These are phyloP conservation scores for Thaumatotibia leucotreta DNA, from an alignment of 1,140 invertebrate species.

Conservation along the genomic window DNA sequence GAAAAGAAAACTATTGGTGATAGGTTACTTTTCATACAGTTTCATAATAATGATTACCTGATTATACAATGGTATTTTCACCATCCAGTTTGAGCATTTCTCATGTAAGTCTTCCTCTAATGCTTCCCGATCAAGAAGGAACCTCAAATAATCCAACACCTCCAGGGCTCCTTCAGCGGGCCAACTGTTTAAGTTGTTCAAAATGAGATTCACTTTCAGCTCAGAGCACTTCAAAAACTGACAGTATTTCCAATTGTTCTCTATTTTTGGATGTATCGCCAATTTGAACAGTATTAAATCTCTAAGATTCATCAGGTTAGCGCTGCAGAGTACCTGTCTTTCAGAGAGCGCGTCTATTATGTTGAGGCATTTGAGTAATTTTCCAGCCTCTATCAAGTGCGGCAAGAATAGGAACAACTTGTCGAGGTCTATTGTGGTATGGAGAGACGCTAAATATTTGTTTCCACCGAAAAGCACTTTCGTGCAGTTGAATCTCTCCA, in stretches of 20 bases:
- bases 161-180: slow-evolving; percentile 63
- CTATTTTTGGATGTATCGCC: slow-evolving; percentile 52
- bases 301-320: slow-evolving; percentile 57
- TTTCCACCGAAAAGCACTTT: slow-evolving; percentile 65
- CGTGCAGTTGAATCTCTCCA: slow-evolving; percentile 60
- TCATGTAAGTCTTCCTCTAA: slow-evolving; percentile 56
- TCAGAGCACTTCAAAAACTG: slow-evolving; percentile 63
- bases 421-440: slow-evolving; percentile 64
- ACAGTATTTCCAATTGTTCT: slow-evolving; percentile 69
- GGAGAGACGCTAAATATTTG: slow-evolving; percentile 67
- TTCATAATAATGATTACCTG: slow-evolving; percentile 51
- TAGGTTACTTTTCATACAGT: too few relatives aligned
- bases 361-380: slow-evolving; percentile 62
- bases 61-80: slow-evolving; percentile 68
- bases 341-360: slow-evolving; percentile 67
- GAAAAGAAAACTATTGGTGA: too few relatives aligned
- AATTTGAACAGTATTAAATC: slow-evolving; percentile 70
- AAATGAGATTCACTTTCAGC: slow-evolving; percentile 55
- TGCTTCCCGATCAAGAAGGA: slow-evolving; percentile 45
- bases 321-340: slow-evolving; percentile 53
- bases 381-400: slow-evolving; percentile 52
- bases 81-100: slow-evolving; percentile 64
- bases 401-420: slow-evolving; percentile 58
- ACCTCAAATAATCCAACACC: slow-evolving; percentile 62
- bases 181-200: slow-evolving; percentile 67